Evolutionary conservation across 2,888 invertebrate genomes (phyloP), one percentile per base, ranked within the genome.

Genomic region (Leptinotarsa rubiginosa): DNA sequence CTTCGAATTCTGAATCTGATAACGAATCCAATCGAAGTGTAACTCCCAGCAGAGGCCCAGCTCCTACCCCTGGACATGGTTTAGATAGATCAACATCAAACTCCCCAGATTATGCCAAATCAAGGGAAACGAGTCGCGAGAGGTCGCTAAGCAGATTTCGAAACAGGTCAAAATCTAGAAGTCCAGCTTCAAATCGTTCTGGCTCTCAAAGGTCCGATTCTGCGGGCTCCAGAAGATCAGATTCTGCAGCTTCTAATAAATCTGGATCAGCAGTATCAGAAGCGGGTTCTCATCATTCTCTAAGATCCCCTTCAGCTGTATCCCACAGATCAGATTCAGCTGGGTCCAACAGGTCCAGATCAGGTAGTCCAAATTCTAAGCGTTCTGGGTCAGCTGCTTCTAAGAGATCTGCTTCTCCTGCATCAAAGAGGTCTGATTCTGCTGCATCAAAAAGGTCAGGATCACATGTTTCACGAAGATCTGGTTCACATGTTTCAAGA

Each of bases 21-120:
- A 88, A 88, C 80, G 89, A 87, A n/a, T 89, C 89, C 15, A 89
- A 89, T 80, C 85, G 88, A 13, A 89, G 89, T 77, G 85, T 82
- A 4, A 88, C 88, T 78, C 89, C 89, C n/a, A 80, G 78, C 31
- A 86, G 84, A 66, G 87, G 87, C 1, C 87, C 88, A 1, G 87
- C 86, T 13, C 88, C 87, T 47, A 87, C 88, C 16, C 88, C 88
- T 15, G 88, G 88, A 15, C 85, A 85, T 75, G 84, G 84, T 22
- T 79, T 85, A 52, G 86, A 85, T 66, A 83, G 85, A 68, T 87
- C 87, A 4, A 79, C 82, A 41, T 86, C 85, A 31, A 83, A 83
- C 80, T 85, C 86, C 1, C 85, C 85, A 47, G 78, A 81, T 67
- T 84, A 81, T 59, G 70, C 71, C 49, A 81, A 79, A 71, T 81